These are phyloP conservation scores for Typhlomys cinereus DNA, from an alignment of 2,113 vertebrate genomes.

Conservation along the genomic window DNA sequence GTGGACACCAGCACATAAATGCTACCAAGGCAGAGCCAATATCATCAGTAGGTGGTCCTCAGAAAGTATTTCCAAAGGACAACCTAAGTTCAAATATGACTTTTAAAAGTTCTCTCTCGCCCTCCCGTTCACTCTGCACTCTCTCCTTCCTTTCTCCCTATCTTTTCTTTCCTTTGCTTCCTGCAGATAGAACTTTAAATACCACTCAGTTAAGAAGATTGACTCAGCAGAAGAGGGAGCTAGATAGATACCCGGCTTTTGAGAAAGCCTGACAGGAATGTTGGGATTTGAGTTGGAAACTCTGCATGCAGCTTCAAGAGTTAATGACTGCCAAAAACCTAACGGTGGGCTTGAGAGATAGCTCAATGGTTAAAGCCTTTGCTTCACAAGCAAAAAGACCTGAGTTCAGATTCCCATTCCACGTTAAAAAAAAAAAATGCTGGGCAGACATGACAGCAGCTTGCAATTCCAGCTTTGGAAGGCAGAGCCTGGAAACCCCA, in stretches of 20 bases:
- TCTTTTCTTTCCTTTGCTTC: not conserved
- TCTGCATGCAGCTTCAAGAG: not conserved
- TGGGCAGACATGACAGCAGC: too few species aligned
- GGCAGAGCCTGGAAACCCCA: too few species aligned
- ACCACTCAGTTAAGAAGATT: not conserved
- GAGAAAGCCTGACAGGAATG: not conserved
- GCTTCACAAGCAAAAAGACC: too few species aligned
- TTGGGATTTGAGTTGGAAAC: not conserved
- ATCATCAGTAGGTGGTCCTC: too few species aligned
- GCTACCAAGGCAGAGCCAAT: not conserved
- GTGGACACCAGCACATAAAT: not conserved
- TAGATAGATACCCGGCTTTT: not conserved
- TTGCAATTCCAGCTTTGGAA: too few species aligned
- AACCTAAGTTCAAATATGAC: too few species aligned
- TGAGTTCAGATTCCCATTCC: too few species aligned
- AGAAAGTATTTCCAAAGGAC: too few species aligned
- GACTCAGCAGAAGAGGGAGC: not conserved
- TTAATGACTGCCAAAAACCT: conserved; percentile 22
- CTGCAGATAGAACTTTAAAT: conserved; percentile 26
- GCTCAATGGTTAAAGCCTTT: too few species aligned
- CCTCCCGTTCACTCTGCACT: too few species aligned
- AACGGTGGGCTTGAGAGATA: not conserved
- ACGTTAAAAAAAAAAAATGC: too few species aligned
- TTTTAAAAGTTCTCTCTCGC: not conserved
- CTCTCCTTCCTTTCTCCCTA: not conserved